Conservation (phyloP, 2,888 invertebrate species). For the Eristalinus aeneus region DNA sequence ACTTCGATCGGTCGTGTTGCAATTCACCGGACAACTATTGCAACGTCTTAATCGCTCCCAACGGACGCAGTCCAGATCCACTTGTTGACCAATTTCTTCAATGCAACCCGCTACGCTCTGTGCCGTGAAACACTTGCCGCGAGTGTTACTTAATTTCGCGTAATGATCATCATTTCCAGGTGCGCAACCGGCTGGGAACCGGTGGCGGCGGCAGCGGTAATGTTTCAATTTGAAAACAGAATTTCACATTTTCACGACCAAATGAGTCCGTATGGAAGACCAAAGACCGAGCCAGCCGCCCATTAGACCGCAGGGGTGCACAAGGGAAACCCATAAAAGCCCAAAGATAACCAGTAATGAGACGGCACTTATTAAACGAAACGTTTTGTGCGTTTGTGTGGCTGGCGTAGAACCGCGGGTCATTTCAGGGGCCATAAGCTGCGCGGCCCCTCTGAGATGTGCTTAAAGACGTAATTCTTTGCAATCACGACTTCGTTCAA, state of each 20-base stretch:
- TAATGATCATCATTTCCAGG: neutral
- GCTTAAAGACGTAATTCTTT: neutral
- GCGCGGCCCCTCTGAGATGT: neutral
- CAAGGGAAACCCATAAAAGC: neutral
- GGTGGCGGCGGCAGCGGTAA: neutral
- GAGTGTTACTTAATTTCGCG: neutral
- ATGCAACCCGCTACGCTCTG: neutral
- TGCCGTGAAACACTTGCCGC: neutral
- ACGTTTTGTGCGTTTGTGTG: neutral
- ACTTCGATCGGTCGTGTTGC: neutral
- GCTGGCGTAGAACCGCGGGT: neutral
- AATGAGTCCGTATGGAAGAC: neutral
- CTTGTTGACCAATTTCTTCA: neutral
- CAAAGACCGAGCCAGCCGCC: neutral
- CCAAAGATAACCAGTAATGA: neutral
- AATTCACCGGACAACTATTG: neutral
- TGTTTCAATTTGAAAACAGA: neutral
- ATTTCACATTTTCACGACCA: neutral
- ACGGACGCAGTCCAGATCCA: neutral
- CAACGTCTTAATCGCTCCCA: neutral
- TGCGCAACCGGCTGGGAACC: neutral
- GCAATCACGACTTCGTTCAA: neutral
- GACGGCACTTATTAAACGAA: slow-evolving; percentile 17
- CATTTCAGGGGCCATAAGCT: neutral
- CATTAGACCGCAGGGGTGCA: neutral